Percentiles rank a stretch among this genome's conserved stretches.
phyloP scores from a whole-genome alignment of 2,888 invertebrate genomes.

The Ethmia dodecea region DNA sequence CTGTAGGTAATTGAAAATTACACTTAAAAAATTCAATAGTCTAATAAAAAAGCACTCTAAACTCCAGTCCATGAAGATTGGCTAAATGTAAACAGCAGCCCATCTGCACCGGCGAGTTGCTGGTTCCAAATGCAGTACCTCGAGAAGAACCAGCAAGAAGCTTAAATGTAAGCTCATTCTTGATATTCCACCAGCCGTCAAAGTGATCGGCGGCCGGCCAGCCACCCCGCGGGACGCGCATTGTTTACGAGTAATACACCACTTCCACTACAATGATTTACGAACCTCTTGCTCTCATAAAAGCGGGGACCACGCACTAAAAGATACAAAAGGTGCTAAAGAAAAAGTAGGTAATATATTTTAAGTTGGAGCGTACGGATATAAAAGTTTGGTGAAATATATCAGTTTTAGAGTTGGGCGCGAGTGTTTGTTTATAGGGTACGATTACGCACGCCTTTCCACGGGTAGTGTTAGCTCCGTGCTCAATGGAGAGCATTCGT shows the following conservation, averaged over 20 bases:
- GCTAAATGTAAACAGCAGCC: too few species aligned
- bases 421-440: constrained; percentile 69
- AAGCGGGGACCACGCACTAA: constrained; percentile 73
- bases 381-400: constrained; percentile 75
- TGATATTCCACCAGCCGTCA: background rate
- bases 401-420: constrained; percentile 68
- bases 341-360: constrained; percentile 76
- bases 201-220: constrained; percentile 1
- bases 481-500: constrained; percentile 6
- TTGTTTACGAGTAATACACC: constrained; percentile 66
- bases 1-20: too few species aligned
- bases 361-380: constrained; percentile 68
- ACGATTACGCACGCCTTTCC: constrained; percentile 68
- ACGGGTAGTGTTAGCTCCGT: constrained; percentile 20
- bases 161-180: too few species aligned
- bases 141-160: too few species aligned
- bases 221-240: constrained; percentile 50
- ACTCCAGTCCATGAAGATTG: too few species aligned
- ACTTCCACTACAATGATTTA: constrained; percentile 76
- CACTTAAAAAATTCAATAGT: too few species aligned
- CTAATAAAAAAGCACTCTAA: too few species aligned
- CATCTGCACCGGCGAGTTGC: too few species aligned
- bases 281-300: constrained; percentile 69
- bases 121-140: too few species aligned
- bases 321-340: constrained; percentile 77